Evolutionary conservation across 2,888 invertebrate species (phyloP).

Genomic region (Lochmaea capreae): DNA sequence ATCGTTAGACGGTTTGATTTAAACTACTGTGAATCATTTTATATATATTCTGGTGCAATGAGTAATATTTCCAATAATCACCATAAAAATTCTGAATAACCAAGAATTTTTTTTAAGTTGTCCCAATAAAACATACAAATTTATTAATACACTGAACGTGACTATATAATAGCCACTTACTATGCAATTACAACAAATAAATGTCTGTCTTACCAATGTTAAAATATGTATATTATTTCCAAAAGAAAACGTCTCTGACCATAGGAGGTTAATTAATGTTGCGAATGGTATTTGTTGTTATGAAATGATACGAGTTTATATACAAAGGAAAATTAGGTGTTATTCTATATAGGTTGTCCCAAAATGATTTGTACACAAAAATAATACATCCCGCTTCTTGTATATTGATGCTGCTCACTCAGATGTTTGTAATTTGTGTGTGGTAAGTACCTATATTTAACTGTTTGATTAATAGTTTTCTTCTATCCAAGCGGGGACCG

Average conservation of each 20-base stretch:
- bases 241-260: neutral
- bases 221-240: neutral
- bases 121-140: neutral
- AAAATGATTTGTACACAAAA: neutral
- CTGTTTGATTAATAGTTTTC: too few relatives aligned
- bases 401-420: neutral
- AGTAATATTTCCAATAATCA: too few relatives aligned
- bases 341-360: neutral
- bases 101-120: neutral
- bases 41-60: too few relatives aligned
- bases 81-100: neutral
- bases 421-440: too few relatives aligned
- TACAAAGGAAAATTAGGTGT: neutral
- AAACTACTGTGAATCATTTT: too few relatives aligned
- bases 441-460: too few relatives aligned
- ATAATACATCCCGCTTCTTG: neutral
- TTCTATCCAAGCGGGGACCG: too few relatives aligned
- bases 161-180: conserved; percentile 15
- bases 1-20: too few relatives aligned
- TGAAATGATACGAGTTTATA: neutral
- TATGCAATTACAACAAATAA: conserved; percentile 2
- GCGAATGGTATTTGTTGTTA: neutral
- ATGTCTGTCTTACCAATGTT: neutral
- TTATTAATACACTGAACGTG: conserved; percentile 12
- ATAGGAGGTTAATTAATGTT: neutral